phyloP scores from a whole-genome alignment of 2,888 invertebrate species.

The Cryptocephalus primarius region DNA sequence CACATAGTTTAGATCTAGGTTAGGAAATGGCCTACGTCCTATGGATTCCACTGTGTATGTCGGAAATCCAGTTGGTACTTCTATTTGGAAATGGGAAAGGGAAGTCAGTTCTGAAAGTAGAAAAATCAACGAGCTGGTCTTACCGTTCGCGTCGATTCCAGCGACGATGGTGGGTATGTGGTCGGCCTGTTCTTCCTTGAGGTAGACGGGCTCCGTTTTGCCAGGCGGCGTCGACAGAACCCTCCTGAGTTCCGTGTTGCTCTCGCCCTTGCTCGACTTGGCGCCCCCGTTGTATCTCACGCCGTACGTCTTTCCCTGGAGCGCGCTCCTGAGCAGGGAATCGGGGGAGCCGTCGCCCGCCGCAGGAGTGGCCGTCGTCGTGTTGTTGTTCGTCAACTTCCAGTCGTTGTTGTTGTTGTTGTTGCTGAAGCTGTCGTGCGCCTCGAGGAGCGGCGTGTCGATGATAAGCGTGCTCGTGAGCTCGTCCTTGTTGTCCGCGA shows the following conservation, averaged over 20 bases:
- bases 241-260: constrained; percentile 45
- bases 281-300: constrained; percentile 33
- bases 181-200: constrained; percentile 30
- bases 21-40: no score
- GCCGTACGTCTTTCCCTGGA: constrained; percentile 61
- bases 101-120: no score
- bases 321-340: constrained; percentile 67
- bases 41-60: no score
- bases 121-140: background rate
- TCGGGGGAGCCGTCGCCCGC: constrained; percentile 42
- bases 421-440: constrained; percentile 46
- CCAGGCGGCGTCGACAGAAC: constrained; percentile 40
- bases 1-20: no score
- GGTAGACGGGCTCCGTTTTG: constrained; percentile 36
- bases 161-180: constrained; percentile 35
- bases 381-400: constrained; percentile 69
- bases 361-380: constrained; percentile 40
- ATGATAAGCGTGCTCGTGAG: constrained; percentile 36
- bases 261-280: constrained; percentile 18
- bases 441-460: constrained; percentile 47
- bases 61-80: no score
- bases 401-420: constrained; percentile 78
- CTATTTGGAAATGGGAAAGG: no score
- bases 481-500: constrained; percentile 54
- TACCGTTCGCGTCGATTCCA: constrained; percentile 32